A percentile compares a stretch with the other conserved stretches of the same genome.
phyloP scores from a whole-genome alignment of 2,888 invertebrate species.

The Melieria omissa region DNA sequence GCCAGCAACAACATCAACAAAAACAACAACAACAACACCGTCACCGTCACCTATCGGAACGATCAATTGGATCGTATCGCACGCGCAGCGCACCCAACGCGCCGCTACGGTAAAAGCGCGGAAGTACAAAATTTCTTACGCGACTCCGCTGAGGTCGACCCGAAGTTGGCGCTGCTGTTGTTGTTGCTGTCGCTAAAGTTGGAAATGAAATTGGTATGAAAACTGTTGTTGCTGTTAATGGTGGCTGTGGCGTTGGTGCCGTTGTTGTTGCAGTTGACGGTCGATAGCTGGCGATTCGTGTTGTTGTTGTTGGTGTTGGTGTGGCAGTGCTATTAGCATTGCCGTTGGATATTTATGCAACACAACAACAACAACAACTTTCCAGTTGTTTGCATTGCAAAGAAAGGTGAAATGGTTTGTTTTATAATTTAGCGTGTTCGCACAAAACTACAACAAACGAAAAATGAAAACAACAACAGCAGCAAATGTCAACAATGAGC shows the following conservation, averaged over 20 bases:
- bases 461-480: no score
- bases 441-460: not conserved
- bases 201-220: not conserved
- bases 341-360: not conserved
- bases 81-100: not conserved
- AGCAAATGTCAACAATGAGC: no score
- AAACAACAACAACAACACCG: not conserved
- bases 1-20: not conserved
- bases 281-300: no score
- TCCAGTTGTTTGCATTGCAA: conserved; percentile 17
- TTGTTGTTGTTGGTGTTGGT: no score
- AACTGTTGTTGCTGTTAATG: no score
- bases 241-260: no score
- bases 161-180: no score
- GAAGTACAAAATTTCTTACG: not conserved
- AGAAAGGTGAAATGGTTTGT: conserved; percentile 46
- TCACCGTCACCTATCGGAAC: not conserved
- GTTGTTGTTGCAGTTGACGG: no score
- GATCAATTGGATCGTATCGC: not conserved
- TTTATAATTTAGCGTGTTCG: conserved; percentile 41
- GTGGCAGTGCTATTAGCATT: no score
- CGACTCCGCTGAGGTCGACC: no score
- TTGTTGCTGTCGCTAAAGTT: not conserved
- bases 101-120: not conserved
- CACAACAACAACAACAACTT: not conserved